phyloP scores from a whole-genome alignment of 1,140 invertebrate species.

The Drosophila aff. region DNA sequence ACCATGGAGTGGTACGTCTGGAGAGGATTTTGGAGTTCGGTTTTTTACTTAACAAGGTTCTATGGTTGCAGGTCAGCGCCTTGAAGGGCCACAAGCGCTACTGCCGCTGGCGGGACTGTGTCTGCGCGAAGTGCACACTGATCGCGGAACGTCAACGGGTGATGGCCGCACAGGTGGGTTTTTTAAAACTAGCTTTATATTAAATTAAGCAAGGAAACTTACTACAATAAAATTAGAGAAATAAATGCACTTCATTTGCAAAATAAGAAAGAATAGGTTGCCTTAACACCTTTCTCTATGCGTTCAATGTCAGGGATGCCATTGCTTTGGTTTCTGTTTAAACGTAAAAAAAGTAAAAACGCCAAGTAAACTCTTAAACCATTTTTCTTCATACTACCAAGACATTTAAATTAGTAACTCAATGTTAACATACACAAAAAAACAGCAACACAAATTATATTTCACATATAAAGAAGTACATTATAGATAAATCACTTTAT shows the following conservation, averaged over 20 bases:
- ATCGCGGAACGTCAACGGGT: slow-evolving; percentile 98
- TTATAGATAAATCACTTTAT: background rate
- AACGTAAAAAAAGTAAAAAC: background rate
- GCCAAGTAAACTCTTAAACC: background rate
- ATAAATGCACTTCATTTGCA: too few species aligned
- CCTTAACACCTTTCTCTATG: too few species aligned
- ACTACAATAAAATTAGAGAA: too few species aligned
- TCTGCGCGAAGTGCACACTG: slow-evolving; percentile 99
- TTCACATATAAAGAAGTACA: background rate
- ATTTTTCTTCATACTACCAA: background rate
- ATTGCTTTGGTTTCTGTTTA: background rate
- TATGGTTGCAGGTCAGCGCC: slow-evolving; percentile 89
- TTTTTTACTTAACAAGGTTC: slow-evolving; percentile 4
- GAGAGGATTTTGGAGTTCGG: background rate
- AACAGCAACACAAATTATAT: background rate
- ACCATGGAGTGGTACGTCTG: slow-evolving; percentile 95
- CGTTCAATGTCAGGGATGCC: too few species aligned
- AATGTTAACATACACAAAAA: background rate
- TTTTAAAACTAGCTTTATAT: background rate
- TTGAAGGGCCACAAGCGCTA: slow-evolving; percentile 99
- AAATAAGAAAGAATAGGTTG: background rate
- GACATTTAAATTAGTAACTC: background rate
- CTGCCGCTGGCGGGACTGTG: slow-evolving; percentile 97
- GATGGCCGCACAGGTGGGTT: slow-evolving; percentile 96
- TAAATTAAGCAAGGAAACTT: background rate